phyloP scores from a whole-genome alignment of 2,797 vertebrate genomes.

The Peromyscus nudipes region DNA sequence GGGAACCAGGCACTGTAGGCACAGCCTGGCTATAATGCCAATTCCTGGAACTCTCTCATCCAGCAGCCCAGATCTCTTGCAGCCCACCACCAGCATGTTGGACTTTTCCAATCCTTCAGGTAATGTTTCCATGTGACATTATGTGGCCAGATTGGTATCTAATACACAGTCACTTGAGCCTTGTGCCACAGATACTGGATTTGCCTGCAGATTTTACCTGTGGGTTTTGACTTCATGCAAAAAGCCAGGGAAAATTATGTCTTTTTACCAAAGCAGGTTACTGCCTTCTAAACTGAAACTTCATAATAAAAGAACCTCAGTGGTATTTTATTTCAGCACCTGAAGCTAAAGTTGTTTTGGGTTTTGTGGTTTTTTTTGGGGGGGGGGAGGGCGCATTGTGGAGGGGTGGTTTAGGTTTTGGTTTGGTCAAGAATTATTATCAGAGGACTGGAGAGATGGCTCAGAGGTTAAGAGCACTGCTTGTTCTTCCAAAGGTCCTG shows the following conservation, averaged over 20 bases:
- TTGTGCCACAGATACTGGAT: background rate
- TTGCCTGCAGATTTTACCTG: background rate
- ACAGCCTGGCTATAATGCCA: slow-evolving; percentile 98
- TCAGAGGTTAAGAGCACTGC: no score
- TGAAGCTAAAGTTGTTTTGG: slow-evolving; percentile 7
- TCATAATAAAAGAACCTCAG: no score
- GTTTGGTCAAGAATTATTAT: background rate
- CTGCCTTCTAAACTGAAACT: slow-evolving; percentile 13
- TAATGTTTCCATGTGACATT: slow-evolving; percentile 81
- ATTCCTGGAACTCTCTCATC: slow-evolving; percentile 96
- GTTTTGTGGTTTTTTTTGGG: background rate
- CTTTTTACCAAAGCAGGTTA: background rate
- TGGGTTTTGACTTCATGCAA: slow-evolving; percentile 40
- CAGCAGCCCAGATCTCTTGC: slow-evolving; percentile 97
- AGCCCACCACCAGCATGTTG: slow-evolving; percentile 94
- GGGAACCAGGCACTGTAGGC: slow-evolving; percentile 96
- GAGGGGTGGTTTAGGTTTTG: background rate
- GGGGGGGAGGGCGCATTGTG: fast-evolving
- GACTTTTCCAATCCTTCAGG: slow-evolving; percentile 96
- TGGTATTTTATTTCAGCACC: background rate
- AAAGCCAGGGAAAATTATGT: background rate
- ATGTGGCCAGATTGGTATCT: background rate
- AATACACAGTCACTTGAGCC: background rate
- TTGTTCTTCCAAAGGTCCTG: no score
- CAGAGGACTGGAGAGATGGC: background rate